Evolutionary conservation across 2,113 vertebrate genomes (phyloP).

Genomic region (Apodemus speciosus): DNA sequence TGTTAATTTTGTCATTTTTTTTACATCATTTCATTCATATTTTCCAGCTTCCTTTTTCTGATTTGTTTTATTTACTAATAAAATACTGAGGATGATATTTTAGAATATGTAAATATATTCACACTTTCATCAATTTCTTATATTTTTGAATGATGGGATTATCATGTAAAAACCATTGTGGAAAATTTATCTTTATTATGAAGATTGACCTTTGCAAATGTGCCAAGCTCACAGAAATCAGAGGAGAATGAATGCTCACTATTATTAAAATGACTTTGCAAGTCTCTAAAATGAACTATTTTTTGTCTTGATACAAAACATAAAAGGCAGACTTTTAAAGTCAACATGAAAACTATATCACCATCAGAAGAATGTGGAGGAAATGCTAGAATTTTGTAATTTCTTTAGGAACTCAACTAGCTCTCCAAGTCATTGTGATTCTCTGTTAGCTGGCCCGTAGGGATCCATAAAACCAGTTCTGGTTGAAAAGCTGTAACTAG

Average conservation of each 20-base stretch:
- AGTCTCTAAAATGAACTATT: background rate
- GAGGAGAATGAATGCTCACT: conserved; percentile 16
- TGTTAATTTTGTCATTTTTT: background rate
- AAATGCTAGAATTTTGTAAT: conserved; percentile 35
- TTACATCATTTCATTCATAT: conserved; percentile 8
- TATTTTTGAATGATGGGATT: conserved; percentile 27
- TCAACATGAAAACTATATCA: background rate
- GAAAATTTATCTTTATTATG: background rate
- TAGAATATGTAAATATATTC: background rate
- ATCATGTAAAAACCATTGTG: background rate
- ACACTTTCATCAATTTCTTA: background rate
- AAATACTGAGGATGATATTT: background rate
- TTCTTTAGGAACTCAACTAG: conserved; percentile 15
- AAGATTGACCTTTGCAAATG: background rate
- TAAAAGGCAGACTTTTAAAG: conserved; percentile 24
- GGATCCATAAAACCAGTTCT: conserved; percentile 53
- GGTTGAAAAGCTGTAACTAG: conserved; percentile 64
- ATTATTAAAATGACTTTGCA: conserved; percentile 14
- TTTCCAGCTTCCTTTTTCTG: background rate
- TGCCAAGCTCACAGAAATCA: background rate
- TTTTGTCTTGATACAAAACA: background rate
- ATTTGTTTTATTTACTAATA: background rate
- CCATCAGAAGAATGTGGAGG: conserved; percentile 32
- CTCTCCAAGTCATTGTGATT: conserved; percentile 2
- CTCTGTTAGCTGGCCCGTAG: conserved; percentile 41